A percentile compares a stretch with the other conserved stretches of the same genome.
Evolutionary conservation across 2,888 invertebrate species (phyloP).

Genomic region (Pegoplata infirma): DNA sequence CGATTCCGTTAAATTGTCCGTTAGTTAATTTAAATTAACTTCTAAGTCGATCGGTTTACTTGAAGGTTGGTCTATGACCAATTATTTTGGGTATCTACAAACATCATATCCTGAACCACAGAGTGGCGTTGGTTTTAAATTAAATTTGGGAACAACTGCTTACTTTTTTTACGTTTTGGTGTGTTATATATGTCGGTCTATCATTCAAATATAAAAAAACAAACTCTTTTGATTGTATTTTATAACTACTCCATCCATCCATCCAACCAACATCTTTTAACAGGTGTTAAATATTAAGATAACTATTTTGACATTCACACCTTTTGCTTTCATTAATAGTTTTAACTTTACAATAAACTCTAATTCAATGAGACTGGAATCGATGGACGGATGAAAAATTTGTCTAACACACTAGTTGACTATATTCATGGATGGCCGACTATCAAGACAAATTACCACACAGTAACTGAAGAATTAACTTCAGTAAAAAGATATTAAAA

Average conservation of each 20-base stretch:
- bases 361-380: background rate
- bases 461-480: background rate
- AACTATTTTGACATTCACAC: conserved; percentile 50
- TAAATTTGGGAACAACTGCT: background rate
- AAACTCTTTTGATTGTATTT: background rate
- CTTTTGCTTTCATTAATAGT: conserved; percentile 15
- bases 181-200: too few relatives aligned
- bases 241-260: background rate
- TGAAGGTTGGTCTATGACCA: too few relatives aligned
- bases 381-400: background rate
- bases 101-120: too few relatives aligned
- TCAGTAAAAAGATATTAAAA: conserved; percentile 11
- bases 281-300: conserved; percentile 32
- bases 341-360: background rate
- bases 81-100: too few relatives aligned
- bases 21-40: too few relatives aligned
- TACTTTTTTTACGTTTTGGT: background rate
- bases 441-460: background rate
- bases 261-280: background rate
- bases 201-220: background rate
- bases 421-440: background rate
- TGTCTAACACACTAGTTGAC: background rate
- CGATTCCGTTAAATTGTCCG: too few relatives aligned
- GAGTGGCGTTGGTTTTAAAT: too few relatives aligned
- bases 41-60: too few relatives aligned